Evolutionary conservation across 2,797 vertebrate species (phyloP), one percentile per base, ranked within the genome.

Genomic region (Sarcoramphus papa): DNA sequence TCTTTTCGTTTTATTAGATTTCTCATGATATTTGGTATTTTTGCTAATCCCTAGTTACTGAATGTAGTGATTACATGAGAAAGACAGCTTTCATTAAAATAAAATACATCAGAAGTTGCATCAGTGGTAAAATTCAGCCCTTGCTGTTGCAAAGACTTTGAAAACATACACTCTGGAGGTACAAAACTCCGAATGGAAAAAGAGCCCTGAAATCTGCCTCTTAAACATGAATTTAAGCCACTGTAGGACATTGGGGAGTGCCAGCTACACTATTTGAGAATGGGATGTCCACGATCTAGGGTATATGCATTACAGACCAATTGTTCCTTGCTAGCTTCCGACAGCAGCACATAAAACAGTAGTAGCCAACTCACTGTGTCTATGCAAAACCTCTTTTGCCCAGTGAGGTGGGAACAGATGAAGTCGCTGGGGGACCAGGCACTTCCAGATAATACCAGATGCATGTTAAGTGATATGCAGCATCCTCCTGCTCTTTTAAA

Each of bases 21-120:
- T 95, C 88, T 94, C 69, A 21, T 67, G 20, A 15, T 86, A 92
- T 51, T 79, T 75, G 51, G 51, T 88, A 48, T 91, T 95, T 94
- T 95, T 93, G 50, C 62, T 85, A 87, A 90, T 85, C 67, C 51
- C 33, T 73, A 33, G 50, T 59, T 94, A 72, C 65, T 45, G 73
- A 72, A 72, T 65, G 50, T 45, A 85, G 41, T 40, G 69, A 92
- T 72, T 54, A 48, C 59, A 73, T 65, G 63, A 62, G 79, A 78
- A 93, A 91, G 45, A 81, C 60, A 70, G 69, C 17, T 90, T 88
- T 41, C 37, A 24, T 75, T 90, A 81, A 63, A 88, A 81, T 62
- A 85, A 93, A 69, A 62, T 40, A 65, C 57, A 84, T 25, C 6
- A 76, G 28, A 90, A 64, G 12, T 90, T 96, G 10, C 33, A 43